Conservation (phyloP, 53 echinoderm and acorn worm species). For the Temnopleurus reevesii region DNA sequence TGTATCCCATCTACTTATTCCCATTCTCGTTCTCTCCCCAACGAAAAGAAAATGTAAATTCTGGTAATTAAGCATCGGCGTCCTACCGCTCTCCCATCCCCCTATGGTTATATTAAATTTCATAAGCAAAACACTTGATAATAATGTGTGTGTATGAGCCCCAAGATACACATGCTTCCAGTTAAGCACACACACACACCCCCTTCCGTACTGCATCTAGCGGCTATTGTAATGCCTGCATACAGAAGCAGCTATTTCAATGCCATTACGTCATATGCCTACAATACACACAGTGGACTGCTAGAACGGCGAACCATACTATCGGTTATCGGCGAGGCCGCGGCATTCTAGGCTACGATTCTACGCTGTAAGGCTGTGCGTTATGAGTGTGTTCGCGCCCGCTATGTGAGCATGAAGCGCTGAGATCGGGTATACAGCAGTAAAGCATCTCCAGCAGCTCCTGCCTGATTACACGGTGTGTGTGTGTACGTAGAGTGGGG, state of each 20-base stretch:
- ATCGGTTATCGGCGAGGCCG: not conserved
- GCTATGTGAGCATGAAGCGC: constrained; percentile 7
- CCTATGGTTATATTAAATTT: constrained; percentile 14
- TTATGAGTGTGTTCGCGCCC: constrained; percentile 18
- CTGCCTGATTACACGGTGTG: not conserved
- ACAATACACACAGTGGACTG: not conserved
- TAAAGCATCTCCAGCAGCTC: not conserved
- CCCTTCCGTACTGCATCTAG: not conserved
- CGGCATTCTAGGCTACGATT: constrained; percentile 33
- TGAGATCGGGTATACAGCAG: not conserved
- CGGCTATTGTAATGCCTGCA: constrained; percentile 39
- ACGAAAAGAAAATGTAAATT: not conserved
- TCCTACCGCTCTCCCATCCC: not conserved
- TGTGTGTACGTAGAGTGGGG: constrained; percentile 25
- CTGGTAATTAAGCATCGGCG: not conserved
- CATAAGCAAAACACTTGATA: not conserved
- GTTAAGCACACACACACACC: constrained; percentile 17
- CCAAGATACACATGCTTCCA: not conserved
- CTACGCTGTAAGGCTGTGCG: constrained; percentile 4
- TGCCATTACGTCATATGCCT: constrained; percentile 50
- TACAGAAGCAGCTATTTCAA: constrained; percentile 38
- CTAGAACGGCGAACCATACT: constrained; percentile 40
- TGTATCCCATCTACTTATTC: not conserved
- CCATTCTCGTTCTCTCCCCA: not conserved
- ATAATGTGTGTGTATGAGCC: too few relatives aligned